Evolutionary conservation across 2,888 invertebrate species (phyloP).

Genomic region (Acanthopleura granulata): DNA sequence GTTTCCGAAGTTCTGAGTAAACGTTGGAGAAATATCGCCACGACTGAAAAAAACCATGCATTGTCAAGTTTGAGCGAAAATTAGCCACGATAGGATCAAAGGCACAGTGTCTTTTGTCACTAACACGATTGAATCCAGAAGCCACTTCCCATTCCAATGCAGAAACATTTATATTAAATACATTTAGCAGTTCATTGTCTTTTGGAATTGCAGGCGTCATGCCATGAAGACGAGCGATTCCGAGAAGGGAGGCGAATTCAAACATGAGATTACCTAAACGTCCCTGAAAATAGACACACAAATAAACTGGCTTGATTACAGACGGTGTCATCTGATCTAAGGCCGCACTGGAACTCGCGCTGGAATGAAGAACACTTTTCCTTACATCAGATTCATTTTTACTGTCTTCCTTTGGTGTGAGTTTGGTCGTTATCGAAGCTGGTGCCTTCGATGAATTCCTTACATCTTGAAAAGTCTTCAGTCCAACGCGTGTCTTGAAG

Average conservation of each 20-base stretch:
- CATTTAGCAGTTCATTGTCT: neutral
- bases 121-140: neutral
- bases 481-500: no score
- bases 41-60: conserved; percentile 40
- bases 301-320: no score
- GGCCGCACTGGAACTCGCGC: no score
- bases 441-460: no score
- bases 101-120: neutral
- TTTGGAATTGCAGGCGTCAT: neutral
- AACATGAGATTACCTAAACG: neutral
- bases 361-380: no score
- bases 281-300: no score
- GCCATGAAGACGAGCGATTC: neutral
- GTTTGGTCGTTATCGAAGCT: no score
- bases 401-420: no score
- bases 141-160: neutral
- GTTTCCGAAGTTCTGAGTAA: conserved; percentile 26
- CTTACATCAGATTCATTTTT: no score
- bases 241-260: neutral
- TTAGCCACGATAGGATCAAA: no score
- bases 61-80: neutral
- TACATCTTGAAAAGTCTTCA: no score
- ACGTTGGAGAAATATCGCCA: conserved; percentile 46
- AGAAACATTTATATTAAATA: neutral
- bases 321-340: no score